phyloP scores from a whole-genome alignment of 2,113 vertebrate genomes.

The Dasypus novemcinctus region DNA sequence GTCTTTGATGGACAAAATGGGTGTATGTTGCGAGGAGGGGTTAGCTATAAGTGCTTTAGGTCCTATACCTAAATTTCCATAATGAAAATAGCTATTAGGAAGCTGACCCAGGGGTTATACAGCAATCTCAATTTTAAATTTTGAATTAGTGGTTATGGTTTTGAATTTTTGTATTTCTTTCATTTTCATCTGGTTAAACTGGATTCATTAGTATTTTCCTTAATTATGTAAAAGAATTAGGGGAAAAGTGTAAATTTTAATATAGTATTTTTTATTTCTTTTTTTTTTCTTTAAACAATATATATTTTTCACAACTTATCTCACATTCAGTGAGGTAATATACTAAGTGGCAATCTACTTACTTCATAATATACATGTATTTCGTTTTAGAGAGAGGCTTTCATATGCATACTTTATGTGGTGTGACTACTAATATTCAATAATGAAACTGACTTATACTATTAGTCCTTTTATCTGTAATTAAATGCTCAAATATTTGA shows the following conservation, averaged over 20 bases:
- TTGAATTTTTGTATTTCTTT: conserved; percentile 16
- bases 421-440: not conserved
- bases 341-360: not conserved
- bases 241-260: not conserved
- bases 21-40: not conserved
- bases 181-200: not conserved
- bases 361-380: not conserved
- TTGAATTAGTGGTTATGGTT: not conserved
- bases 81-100: not conserved
- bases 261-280: not conserved
- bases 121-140: not conserved
- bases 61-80: not conserved
- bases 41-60: not conserved
- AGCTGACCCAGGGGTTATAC: not conserved
- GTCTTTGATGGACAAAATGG: not conserved
- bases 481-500: not conserved
- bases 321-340: not conserved
- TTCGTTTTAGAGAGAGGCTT: not conserved
- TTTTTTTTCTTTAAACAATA: not conserved
- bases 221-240: conserved; percentile 5
- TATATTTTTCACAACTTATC: not conserved
- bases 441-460: not conserved
- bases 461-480: not conserved
- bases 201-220: not conserved
- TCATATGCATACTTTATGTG: not conserved